A percentile compares a stretch with the other conserved stretches of the same genome.
Conservation (phyloP, 1,140 invertebrate species). For the Euwallacea similis region DNA sequence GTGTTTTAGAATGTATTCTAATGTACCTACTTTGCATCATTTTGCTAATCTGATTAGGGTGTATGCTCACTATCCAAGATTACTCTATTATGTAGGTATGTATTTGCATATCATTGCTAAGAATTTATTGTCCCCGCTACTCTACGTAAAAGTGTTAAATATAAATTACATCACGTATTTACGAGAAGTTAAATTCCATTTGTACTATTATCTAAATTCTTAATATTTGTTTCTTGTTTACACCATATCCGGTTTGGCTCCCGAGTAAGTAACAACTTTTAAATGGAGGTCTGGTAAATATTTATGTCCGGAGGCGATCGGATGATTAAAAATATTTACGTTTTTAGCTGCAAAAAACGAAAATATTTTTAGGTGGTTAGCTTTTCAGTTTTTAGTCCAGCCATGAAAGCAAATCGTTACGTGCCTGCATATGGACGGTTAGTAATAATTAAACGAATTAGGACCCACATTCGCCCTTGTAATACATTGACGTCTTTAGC, state of each 20-base stretch:
- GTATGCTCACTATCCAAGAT: no score
- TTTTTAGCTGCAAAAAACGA: neutral
- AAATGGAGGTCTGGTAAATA: slow-evolving; percentile 5
- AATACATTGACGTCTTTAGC: slow-evolving; percentile 16
- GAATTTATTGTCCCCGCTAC: no score
- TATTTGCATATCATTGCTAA: no score
- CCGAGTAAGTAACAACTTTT: slow-evolving; percentile 2
- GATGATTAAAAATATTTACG: slow-evolving; percentile 3
- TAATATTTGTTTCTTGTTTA: slow-evolving; percentile 8
- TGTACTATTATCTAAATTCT: slow-evolving; percentile 8
- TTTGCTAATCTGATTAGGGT: slow-evolving; percentile 1
- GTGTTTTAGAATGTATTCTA: neutral
- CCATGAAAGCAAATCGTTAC: neutral
- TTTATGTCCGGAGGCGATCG: slow-evolving; percentile 1
- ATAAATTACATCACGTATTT: slow-evolving; percentile 1
- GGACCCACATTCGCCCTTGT: slow-evolving; percentile 7
- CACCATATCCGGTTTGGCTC: slow-evolving; percentile 12
- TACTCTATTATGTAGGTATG: no score
- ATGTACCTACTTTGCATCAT: neutral
- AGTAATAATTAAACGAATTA: slow-evolving; percentile 8
- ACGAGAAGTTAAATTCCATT: slow-evolving; percentile 7
- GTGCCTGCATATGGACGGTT: slow-evolving; percentile 4
- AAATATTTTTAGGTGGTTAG: neutral
- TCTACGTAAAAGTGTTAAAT: no score
- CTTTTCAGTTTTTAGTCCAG: neutral